Evolutionary conservation across 2,797 vertebrate species (phyloP).

Genomic region (Scleropages formosus): DNA sequence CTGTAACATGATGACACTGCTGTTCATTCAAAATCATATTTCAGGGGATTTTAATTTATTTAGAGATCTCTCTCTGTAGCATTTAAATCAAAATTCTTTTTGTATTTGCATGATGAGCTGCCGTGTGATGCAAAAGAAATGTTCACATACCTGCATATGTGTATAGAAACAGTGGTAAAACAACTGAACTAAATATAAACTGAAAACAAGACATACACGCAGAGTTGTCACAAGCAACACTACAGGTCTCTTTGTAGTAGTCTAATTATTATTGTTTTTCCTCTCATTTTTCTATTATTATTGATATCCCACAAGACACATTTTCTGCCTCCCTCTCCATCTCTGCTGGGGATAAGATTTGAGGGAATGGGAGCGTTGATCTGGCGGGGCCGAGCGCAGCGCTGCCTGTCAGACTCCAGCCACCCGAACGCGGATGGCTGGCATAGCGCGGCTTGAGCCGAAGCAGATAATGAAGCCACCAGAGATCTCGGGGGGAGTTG

Average conservation of each 20-base stretch:
- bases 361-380: constrained; percentile 67
- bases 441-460: constrained; percentile 27
- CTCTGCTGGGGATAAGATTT: constrained; percentile 57
- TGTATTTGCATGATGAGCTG: too few relatives aligned
- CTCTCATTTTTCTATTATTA: not conserved
- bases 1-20: too few relatives aligned
- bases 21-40: too few relatives aligned
- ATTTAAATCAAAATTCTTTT: too few relatives aligned
- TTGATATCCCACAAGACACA: not conserved
- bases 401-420: constrained; percentile 61
- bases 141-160: not conserved
- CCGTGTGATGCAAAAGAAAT: not conserved
- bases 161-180: not conserved
- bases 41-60: too few relatives aligned
- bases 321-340: not conserved
- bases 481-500: constrained; percentile 54
- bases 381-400: constrained; percentile 55
- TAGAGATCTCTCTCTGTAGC: too few relatives aligned
- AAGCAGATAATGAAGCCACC: constrained; percentile 67
- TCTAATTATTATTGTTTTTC: not conserved
- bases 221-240: too few relatives aligned
- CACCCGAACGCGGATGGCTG: constrained; percentile 31
- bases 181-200: too few relatives aligned
- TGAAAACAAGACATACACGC: too few relatives aligned
- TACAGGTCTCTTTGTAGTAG: too few relatives aligned